Base-by-base conservation (phyloP, 2,113 vertebrate genomes). In the Sander lucioperca region DNA sequence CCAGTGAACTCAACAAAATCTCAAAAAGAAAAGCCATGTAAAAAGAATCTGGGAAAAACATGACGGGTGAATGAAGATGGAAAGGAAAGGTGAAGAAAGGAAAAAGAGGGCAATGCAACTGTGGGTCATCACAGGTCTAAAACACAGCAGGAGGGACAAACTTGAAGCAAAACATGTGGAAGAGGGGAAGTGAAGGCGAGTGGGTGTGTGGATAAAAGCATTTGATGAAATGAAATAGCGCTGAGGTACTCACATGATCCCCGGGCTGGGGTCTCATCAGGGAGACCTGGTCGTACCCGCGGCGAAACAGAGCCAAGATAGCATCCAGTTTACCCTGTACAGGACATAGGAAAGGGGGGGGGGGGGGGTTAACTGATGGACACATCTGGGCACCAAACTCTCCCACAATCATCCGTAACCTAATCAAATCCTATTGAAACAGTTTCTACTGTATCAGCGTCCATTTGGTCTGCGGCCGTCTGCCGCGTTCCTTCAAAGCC, bases 231-330 rank as follows among this genome's bases (percentile, higher is more conserved):
- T 54, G 13, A 48, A 69, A 64, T 72, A 51, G 53, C 2, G 51
- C 25, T 39, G 67, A 61, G 61, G 16, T 45, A 94, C 95, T 96
- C 92, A 99, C 97, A 93, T 97, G 94, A 83, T 97, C 96, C 21
- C 96, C 96, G 13, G 96, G 96, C 70, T 97, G 97, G 1, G 96
- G 97, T 86, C 97, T 96, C 96, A 97, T 97, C 77, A 97, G 92
- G 33, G 97, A 97, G 9, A 97, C 96, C 81, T 97, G 97, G 91
- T 97, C 95, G 45, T 97, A 98, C 13, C 96, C 96, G 48, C 95
- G 96, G n/a, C 96, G 96, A 89, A 97, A 95, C 93, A 98, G 93
- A 77, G 96, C 95, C 96, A 94, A 96, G 53, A 98, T 90, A 3
- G 96, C 95, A 67, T 97, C 96, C 89, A 98, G 96, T 93, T 97